Evolutionary conservation across 1,140 invertebrate species (phyloP), one percentile per base, ranked within the genome.

Genomic region (Brachionus plicatilis): DNA sequence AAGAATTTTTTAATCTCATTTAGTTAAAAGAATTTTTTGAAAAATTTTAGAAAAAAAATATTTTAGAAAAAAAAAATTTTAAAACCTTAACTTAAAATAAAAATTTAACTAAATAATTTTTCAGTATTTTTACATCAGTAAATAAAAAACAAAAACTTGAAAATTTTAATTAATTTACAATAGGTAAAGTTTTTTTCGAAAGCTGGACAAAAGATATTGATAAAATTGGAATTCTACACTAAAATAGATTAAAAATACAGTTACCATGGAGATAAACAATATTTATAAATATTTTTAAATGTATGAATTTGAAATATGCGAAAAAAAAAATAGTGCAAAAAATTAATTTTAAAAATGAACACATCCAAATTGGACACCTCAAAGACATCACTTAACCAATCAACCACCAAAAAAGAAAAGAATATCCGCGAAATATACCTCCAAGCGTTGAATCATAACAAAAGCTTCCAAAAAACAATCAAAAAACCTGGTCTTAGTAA

Each of bases 401-500:
- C 68, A 1, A 11, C 33, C 37, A 72, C 33, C 37, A 72, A 72
- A 72, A 72, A 72, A 45, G 68, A 80, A 12, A 82, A 82, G 27
- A 82, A 68, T 11, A 68, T 82, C 1, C 37, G 79, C 5, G 53
- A 82, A 37, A 68, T 82, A 43, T 82, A 82, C n/a, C 33, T 82
- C 8, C 29, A 82, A 65, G 79, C 79, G 2, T 20, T 82, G 9
- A 65, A 82, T n/a, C 20, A 82, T 43, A 60, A 41, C 60, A 82
- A 65, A 27, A 37, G 24, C 9, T 41, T 65, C 41, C 33, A 20
- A 33, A 60, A 82, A 65, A n/a, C n/a, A 0, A 82, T 37, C 2
- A 65, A 65, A 82, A 82, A 68, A 14, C 12, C 29, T 14, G 41
- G 33, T 45, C 14, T 82, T 37, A 65, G 50, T 8, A 82, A 82